A percentile compares a stretch with the other conserved stretches of the same genome.
Conservation (phyloP, 2,797 vertebrate species). For the Microcaecilia unicolor region DNA sequence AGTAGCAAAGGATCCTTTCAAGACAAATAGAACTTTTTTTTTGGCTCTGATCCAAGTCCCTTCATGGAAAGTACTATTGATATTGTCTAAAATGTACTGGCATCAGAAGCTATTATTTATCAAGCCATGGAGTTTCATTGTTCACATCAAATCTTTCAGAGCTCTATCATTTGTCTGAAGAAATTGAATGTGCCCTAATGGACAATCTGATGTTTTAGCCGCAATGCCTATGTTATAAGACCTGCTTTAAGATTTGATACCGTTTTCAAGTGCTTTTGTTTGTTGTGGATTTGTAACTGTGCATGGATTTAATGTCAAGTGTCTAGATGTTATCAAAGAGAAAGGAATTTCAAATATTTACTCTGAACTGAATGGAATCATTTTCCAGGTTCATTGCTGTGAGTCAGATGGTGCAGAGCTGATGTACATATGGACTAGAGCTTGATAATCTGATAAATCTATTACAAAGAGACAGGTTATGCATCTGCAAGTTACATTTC, state of each 20-base stretch:
- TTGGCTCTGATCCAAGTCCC: not conserved
- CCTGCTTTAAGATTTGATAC: slow-evolving; percentile 2
- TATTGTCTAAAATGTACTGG: slow-evolving; percentile 8
- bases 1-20: not conserved
- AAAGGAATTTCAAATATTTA: not conserved
- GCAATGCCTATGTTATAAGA: slow-evolving; percentile 8
- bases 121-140: slow-evolving; percentile 4
- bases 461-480: too few relatives aligned
- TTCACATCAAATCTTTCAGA: slow-evolving; percentile 1
- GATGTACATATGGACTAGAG: too few relatives aligned
- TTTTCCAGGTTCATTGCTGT: slow-evolving; percentile 4
- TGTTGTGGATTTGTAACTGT: not conserved
- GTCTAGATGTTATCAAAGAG: slow-evolving; percentile 13
- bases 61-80: not conserved
- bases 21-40: slow-evolving; percentile 16
- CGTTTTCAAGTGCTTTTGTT: slow-evolving; percentile 1
- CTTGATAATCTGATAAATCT: too few relatives aligned
- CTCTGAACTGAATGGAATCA: not conserved
- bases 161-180: not conserved
- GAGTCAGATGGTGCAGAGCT: not conserved
- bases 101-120: slow-evolving; percentile 2
- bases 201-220: slow-evolving; percentile 3
- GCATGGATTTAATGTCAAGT: slow-evolving; percentile 7
- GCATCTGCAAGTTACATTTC: too few relatives aligned
- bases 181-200: not conserved